Evolutionary conservation across 2,797 vertebrate species (phyloP).

Genomic region (Streptopelia turtur): DNA sequence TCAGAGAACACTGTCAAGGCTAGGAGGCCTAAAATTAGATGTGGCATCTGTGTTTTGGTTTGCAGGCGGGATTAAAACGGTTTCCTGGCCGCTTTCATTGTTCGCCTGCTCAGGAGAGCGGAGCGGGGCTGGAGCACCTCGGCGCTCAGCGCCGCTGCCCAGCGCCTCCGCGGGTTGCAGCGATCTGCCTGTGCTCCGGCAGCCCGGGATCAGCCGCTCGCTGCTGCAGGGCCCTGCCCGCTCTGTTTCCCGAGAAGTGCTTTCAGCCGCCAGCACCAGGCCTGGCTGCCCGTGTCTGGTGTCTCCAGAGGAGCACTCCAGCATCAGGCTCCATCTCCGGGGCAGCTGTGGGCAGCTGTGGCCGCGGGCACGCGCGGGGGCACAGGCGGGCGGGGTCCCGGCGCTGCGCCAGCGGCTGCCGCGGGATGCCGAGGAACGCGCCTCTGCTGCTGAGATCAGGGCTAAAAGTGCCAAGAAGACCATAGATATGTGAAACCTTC

Average conservation of each 20-base stretch:
- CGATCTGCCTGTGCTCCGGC: rapidly evolving
- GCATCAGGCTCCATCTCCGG: not conserved
- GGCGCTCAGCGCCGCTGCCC: not conserved
- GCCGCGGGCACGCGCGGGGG: rapidly evolving
- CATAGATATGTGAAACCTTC: not conserved
- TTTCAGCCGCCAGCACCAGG: rapidly evolving
- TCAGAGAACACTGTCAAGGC: not conserved
- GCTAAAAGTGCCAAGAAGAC: not conserved
- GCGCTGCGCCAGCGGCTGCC: not conserved
- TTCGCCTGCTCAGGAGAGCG: not conserved
- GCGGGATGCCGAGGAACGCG: not conserved
- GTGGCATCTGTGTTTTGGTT: slow-evolving; percentile 46
- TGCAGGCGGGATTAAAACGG: not conserved
- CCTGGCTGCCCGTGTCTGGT: not conserved
- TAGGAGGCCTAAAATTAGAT: slow-evolving; percentile 61
- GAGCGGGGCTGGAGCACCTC: not conserved
- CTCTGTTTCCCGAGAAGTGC: not conserved
- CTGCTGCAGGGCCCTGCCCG: not conserved
- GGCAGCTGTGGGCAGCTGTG: not conserved
- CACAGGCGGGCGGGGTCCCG: rapidly evolving
- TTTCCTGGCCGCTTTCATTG: not conserved
- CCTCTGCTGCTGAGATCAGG: not conserved
- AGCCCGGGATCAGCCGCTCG: rapidly evolving
- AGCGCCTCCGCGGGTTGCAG: no score
- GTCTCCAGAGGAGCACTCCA: rapidly evolving